Percentiles rank a stretch among this genome's conserved stretches.
phyloP scores from a whole-genome alignment of 2,888 invertebrate species.

The Perithous albicinctus region DNA sequence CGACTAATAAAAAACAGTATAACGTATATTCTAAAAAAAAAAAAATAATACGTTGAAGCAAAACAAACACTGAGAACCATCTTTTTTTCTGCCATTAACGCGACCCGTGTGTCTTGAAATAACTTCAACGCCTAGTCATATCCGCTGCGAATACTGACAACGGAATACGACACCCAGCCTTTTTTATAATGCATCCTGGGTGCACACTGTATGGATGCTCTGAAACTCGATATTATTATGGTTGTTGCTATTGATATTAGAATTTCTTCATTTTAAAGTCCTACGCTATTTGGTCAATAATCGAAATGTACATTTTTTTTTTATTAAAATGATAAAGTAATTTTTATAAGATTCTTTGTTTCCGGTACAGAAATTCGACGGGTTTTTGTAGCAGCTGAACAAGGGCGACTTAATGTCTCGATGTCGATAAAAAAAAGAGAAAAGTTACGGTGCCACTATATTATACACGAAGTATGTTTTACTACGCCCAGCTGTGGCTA shows the following conservation, averaged over 20 bases:
- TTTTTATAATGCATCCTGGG: not conserved
- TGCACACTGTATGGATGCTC: not conserved
- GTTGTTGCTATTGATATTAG: not conserved
- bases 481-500: not conserved
- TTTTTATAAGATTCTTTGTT: too few relatives aligned
- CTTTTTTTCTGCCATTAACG: slow-evolving; percentile 1
- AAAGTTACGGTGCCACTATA: too few relatives aligned
- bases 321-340: too few relatives aligned
- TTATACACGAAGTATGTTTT: too few relatives aligned
- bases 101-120: slow-evolving; percentile 11
- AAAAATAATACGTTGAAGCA: not conserved
- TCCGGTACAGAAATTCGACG: too few relatives aligned
- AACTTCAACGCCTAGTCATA: slow-evolving; percentile 3
- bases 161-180: not conserved
- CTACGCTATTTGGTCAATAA: too few relatives aligned
- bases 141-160: slow-evolving; percentile 16
- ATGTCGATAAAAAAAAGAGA: too few relatives aligned
- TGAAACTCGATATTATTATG: not conserved
- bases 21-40: not conserved
- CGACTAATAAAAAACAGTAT: slow-evolving; percentile 35
- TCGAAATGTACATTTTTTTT: too few relatives aligned
- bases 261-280: not conserved
- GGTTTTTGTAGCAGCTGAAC: too few relatives aligned
- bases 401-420: too few relatives aligned
- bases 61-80: not conserved